Conservation (phyloP, 2,797 vertebrate genomes). For the Staurois parvus region DNA sequence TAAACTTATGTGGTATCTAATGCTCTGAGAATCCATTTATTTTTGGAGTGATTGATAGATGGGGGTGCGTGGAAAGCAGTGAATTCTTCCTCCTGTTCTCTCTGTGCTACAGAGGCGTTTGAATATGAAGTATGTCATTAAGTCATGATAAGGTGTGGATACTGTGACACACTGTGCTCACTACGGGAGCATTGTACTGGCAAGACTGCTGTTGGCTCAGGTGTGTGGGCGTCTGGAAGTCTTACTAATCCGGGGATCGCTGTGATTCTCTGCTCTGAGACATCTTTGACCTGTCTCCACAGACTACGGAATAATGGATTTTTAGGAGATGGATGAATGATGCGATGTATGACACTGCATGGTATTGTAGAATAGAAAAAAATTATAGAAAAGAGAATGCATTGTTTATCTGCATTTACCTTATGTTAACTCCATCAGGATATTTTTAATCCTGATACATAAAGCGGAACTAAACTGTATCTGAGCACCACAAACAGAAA, state of each 20-base stretch:
- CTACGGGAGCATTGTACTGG: slow-evolving; percentile 37
- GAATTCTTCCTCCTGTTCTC: slow-evolving; percentile 54
- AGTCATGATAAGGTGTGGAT: slow-evolving; percentile 54
- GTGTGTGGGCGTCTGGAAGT: slow-evolving; percentile 50
- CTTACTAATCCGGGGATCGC: slow-evolving; percentile 39
- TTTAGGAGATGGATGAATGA: not conserved
- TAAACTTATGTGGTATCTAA: slow-evolving; percentile 33
- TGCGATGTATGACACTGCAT: not conserved
- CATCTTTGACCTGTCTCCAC: slow-evolving; percentile 14
- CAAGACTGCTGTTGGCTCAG: slow-evolving; percentile 42
- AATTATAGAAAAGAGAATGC: no score
- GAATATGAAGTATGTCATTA: slow-evolving; percentile 60
- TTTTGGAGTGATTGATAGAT: slow-evolving; percentile 56
- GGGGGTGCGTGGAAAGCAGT: slow-evolving; percentile 35
- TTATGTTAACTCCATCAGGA: no score
- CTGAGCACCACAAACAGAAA: no score
- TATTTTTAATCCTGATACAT: no score
- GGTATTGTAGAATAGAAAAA: no score
- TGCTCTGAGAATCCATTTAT: slow-evolving; percentile 45
- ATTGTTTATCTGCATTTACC: no score
- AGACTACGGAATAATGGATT: slow-evolving; percentile 3
- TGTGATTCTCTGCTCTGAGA: slow-evolving; percentile 29
- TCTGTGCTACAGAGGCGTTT: slow-evolving; percentile 51
- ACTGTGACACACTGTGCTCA: slow-evolving; percentile 44
- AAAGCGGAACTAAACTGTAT: no score